Base-by-base conservation (phyloP, 2,888 invertebrate species). In the Drosophila seclusa region DNA sequence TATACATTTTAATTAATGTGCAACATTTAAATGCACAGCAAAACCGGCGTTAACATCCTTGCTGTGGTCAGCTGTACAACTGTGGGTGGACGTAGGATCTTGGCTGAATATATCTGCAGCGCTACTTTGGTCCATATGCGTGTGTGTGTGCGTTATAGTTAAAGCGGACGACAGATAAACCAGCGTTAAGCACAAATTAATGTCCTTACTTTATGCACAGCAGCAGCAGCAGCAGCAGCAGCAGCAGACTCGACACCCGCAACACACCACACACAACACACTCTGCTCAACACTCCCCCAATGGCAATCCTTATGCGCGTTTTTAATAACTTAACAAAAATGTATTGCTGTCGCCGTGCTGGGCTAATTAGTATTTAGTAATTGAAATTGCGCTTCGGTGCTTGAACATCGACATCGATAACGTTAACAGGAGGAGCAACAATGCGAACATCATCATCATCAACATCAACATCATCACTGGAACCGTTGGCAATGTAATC, bases 1-100 rank as follows among this genome's bases (percentile, higher is more conserved):
- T 90, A 87, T 87, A 87, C 87, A 87, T 87, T 87, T 87, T 90
- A 89, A 87, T 87, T 87, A 87, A 86, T 89, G 83, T 89, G 89
- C 90, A 90, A 81, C 87, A 89, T 89, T 82, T 89, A 85, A 85
- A 85, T 89, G 85, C 90, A 89, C 74, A 79, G 87, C 74, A 73
- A 85, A 73, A 55, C 55, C 66, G 82, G 68, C 80, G 67, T 68
- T 74, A 64, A 75, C 80, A 68, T 45, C 75, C 68, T 73, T 64
- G 55, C 63, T 54, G 70, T 67, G 64, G 74, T 62, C 79, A 78
- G 60, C 45, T 63, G 38, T 40, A n/a, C 10, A 10, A 32, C 32
- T 1, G 32, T 2, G 24, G 42, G 2, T 8, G n/a, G 27, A 1
- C 24, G 27, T 18, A 31, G 54, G 49, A 29, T 32, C 68, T 68